Evolutionary conservation across 35 echinoderm and acorn worm genomes (phyloP).

Genomic region (Diadema setosum): DNA sequence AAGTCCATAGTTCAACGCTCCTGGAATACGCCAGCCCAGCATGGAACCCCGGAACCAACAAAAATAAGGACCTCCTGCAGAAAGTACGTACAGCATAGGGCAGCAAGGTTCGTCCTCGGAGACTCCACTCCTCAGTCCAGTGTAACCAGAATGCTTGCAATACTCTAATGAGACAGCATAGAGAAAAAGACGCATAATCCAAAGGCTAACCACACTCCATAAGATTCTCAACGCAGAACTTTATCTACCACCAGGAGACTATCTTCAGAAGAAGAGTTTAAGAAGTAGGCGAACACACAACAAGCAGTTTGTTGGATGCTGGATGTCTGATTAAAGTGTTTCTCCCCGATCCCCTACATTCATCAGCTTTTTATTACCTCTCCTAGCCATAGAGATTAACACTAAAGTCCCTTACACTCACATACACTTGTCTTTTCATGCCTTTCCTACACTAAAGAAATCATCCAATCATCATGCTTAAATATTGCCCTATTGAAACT

Average conservation of each 20-base stretch:
- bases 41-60: conserved; percentile 15
- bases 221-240: not conserved
- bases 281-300: not conserved
- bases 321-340: too few species aligned
- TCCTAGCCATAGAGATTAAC: too few species aligned
- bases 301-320: not conserved
- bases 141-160: too few species aligned
- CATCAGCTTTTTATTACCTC: too few species aligned
- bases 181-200: not conserved
- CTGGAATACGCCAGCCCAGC: not conserved
- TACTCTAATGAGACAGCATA: not conserved
- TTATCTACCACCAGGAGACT: not conserved
- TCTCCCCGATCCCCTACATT: too few species aligned
- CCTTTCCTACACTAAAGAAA: too few species aligned
- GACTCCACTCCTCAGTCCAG: not conserved
- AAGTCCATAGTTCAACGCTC: not conserved
- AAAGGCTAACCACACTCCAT: not conserved
- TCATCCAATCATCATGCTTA: too few species aligned
- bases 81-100: not conserved
- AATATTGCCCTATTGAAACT: too few species aligned
- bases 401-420: too few species aligned
- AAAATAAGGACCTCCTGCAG: not conserved
- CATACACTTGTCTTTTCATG: too few species aligned
- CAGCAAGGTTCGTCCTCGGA: not conserved
- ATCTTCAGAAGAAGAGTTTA: not conserved